Base-by-base conservation (phyloP, 2,113 vertebrate genomes). In the Tympanuchus pallidicinctus region DNA sequence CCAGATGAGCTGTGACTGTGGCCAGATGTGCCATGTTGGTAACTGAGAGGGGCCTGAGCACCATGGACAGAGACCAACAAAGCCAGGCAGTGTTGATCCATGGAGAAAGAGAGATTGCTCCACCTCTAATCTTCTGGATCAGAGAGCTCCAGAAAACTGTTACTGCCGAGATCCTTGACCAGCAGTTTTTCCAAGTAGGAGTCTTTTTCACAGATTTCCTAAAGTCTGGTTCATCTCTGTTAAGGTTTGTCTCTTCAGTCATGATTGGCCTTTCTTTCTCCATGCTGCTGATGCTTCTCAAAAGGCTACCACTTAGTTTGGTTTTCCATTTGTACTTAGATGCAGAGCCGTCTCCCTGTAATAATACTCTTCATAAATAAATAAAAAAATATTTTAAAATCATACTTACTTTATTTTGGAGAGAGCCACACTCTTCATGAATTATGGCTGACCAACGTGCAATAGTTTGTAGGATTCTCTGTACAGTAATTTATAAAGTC, bases 1-100 rank as follows among this genome's bases (percentile, higher is more conserved):
- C 8, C 48, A 25, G 27, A n/a, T 1, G 18, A 40, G 5, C 27
- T 21, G 20, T 0, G 0, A 38, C 8, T 38, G 38, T 38, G 38
- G 38, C 38, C 0, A 3, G 27, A 20, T 32, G 66, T 10, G 24
- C 0, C 0, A 13, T 17, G 42, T 45, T 30, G 8, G 36, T 0
- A 3, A 40, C 27, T 11, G 38, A 27, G 18, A 16, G 17, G 18
- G 20, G 56, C n/a, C 82, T 60, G 90, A 96, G 94, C 82, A 95
- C 92, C 93, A 94, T 77, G 93, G 96, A 96, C 93, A 94, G 94
- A 86, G 92, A 60, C 75, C 17, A 64, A 24, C 38, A 38, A 87
- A 34, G 18, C 36, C 40, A 12, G 36, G 43, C 20, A 48, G 27
- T 2, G 1, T 0, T 28, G n/a, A 2, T 11, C 60, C 50, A 69